Conservation (phyloP, 2,797 vertebrate genomes). For the Acanthurus lineatus region DNA sequence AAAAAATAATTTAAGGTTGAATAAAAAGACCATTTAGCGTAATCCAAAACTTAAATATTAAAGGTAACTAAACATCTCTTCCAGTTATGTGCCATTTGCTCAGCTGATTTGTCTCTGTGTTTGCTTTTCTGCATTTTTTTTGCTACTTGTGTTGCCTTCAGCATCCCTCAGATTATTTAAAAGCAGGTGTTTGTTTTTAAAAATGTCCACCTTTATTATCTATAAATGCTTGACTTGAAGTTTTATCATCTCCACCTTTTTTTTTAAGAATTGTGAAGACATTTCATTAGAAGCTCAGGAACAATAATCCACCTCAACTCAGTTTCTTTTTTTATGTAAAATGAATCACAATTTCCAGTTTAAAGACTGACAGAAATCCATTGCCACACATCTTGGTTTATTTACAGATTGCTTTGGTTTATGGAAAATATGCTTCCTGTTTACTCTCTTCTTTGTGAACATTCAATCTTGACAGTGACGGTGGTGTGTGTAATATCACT, state of each 20-base stretch:
- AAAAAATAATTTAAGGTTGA: neutral
- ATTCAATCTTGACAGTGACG: conserved; percentile 57
- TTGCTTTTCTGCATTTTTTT: conserved; percentile 4
- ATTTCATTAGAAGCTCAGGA: conserved; percentile 77
- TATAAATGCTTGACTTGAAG: conserved; percentile 6
- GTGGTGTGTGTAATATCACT: conserved; percentile 65
- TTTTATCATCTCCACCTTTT: conserved; percentile 9
- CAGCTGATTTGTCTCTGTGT: neutral
- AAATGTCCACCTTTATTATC: neutral
- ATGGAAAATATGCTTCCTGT: conserved; percentile 44
- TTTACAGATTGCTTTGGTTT: conserved; percentile 30
- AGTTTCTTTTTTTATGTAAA: neutral
- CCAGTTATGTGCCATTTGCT: neutral
- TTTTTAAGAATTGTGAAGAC: conserved; percentile 65
- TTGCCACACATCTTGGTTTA: conserved; percentile 29
- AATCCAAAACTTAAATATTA: neutral
- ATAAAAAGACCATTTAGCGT: neutral
- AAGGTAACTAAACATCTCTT: neutral
- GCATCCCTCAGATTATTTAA: neutral
- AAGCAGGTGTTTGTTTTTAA: neutral
- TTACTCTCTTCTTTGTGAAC: conserved; percentile 46
- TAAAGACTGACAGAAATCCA: conserved; percentile 31
- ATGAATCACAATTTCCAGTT: conserved; percentile 14
- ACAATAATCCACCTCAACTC: conserved; percentile 14
- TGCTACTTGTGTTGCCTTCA: neutral